These are phyloP conservation scores for Sarcophaga caerulescens DNA, from an alignment of 2,888 invertebrate species.

Conservation along the genomic window DNA sequence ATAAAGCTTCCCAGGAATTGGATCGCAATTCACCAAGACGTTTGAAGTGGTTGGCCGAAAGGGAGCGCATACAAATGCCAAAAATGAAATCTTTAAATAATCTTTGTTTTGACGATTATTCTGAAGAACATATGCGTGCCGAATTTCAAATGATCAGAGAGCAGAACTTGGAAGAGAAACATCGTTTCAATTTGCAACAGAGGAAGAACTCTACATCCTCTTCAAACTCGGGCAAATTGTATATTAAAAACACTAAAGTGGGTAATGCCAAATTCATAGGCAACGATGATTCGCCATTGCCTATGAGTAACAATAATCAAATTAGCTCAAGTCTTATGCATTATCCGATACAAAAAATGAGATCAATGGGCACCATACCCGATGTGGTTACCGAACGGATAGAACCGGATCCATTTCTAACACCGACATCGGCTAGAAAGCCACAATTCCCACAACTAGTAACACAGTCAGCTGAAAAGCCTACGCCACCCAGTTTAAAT, in stretches of 20 bases:
- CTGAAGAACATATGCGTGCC: constrained; percentile 75
- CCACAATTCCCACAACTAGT: constrained; percentile 72
- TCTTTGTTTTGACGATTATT: constrained; percentile 78
- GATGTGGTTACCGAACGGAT: constrained; percentile 79
- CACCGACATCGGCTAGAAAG: constrained; percentile 79
- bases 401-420: constrained; percentile 79
- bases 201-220: constrained; percentile 76
- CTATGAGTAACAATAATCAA: constrained; percentile 29
- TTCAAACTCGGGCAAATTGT: constrained; percentile 75
- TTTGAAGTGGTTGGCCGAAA: constrained; percentile 75
- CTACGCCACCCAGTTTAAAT: constrained; percentile 61
- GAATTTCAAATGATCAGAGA: constrained; percentile 78
- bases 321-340: constrained; percentile 59
- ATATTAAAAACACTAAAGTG: constrained; percentile 78
- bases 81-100: constrained; percentile 80
- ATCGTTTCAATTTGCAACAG: constrained; percentile 73
- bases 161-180: constrained; percentile 74
- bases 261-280: constrained; percentile 81
- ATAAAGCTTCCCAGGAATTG: constrained; percentile 78
- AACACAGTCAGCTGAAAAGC: constrained; percentile 76
- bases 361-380: constrained; percentile 81
- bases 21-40: constrained; percentile 80
- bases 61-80: constrained; percentile 73
- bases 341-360: constrained; percentile 80
- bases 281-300: constrained; percentile 76